Percentiles rank a stretch among this genome's conserved stretches.
These are phyloP conservation scores for Acanthacorydalis orientalis DNA, from an alignment of 2,888 invertebrate species.

Conservation along the genomic window DNA sequence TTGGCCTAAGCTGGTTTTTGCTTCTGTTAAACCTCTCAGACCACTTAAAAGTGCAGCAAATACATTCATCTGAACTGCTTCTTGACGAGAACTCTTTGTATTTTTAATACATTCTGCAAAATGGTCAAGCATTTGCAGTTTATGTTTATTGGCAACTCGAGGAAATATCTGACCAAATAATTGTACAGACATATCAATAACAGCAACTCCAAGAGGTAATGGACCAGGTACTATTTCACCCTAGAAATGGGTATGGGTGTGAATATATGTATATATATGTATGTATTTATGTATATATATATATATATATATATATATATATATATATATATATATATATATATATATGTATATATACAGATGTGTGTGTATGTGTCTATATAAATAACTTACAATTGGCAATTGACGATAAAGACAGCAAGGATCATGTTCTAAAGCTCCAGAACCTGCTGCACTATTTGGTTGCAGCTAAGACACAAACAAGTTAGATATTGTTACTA, in stretches of 20 bases:
- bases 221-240: conserved; percentile 53
- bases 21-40: conserved; percentile 72
- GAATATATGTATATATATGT: too few relatives aligned
- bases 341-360: too few relatives aligned
- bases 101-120: conserved; percentile 89
- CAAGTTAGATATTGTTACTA: not conserved
- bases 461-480: conserved; percentile 59
- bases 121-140: conserved; percentile 93
- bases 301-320: not conserved
- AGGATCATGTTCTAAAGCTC: conserved; percentile 92
- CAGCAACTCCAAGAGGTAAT: conserved; percentile 85
- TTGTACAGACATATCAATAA: conserved; percentile 85
- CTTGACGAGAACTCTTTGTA: conserved; percentile 82
- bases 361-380: not conserved
- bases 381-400: conserved; percentile 26
- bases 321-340: not conserved
- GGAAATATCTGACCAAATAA: conserved; percentile 92
- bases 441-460: conserved; percentile 88
- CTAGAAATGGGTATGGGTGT: conserved; percentile 17
- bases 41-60: conserved; percentile 86
- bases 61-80: conserved; percentile 92
- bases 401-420: conserved; percentile 73
- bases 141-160: conserved; percentile 86
- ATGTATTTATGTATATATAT: too few relatives aligned
- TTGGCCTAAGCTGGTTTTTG: conserved; percentile 70